Evolutionary conservation across 2,888 invertebrate species (phyloP).

Genomic region (Phengaris alcon): DNA sequence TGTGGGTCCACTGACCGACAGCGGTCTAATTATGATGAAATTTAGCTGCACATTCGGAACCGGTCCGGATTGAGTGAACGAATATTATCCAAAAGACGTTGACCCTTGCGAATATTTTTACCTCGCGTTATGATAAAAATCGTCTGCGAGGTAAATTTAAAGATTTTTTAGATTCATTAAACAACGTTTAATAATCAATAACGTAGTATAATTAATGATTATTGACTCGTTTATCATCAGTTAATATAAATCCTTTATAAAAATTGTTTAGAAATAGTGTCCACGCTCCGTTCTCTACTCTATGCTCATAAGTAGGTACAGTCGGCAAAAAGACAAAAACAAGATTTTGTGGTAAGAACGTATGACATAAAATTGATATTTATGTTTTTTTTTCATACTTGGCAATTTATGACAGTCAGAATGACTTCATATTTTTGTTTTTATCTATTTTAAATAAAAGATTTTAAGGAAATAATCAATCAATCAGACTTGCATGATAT

Average conservation of each 20-base stretch:
- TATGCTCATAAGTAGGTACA: not conserved
- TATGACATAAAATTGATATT: not conserved
- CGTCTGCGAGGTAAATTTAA: not conserved
- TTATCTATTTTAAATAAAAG: not conserved
- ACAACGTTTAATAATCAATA: not conserved
- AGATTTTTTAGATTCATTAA: not conserved
- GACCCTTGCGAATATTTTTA: constrained; percentile 16
- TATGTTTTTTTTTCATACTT: not conserved
- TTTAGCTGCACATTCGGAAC: constrained; percentile 15
- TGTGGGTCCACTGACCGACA: not conserved
- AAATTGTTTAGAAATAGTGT: not conserved
- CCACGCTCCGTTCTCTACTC: not conserved
- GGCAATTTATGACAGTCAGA: not conserved
- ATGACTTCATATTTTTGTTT: constrained; percentile 12
- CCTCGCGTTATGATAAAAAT: not conserved
- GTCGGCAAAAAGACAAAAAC: not conserved
- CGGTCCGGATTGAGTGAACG: constrained; percentile 16
- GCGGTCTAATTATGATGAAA: constrained; percentile 24
- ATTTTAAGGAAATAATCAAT: not conserved
- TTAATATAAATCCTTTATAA: not conserved
- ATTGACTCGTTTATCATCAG: not conserved
- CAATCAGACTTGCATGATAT: not conserved
- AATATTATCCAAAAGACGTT: constrained; percentile 15
- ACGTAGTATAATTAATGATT: not conserved
- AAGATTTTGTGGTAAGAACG: not conserved